Base-by-base conservation (phyloP, 2,888 invertebrate genomes). In the Icerya purchasi region DNA sequence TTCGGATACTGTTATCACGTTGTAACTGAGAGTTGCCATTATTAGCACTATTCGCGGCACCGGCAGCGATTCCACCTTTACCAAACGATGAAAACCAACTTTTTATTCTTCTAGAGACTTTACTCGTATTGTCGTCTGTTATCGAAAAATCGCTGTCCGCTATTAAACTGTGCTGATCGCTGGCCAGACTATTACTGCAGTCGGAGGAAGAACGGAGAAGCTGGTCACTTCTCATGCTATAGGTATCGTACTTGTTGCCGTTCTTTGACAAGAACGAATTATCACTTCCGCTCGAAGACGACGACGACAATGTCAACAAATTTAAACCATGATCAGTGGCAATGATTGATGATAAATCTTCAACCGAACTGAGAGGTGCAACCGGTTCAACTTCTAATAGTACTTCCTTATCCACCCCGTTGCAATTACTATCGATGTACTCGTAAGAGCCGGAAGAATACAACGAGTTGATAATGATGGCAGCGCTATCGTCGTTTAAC, bases 31-130 rank as follows among this genome's bases (percentile, higher is more conserved):
- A 14, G 14, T 36, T 5, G 14, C 14, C 8, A 36, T 36, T 5
- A 36, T 36, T 5, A 36, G 5, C 14, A n/a, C n/a, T n/a, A n/a
- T n/a, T n/a, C n/a, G n/a, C n/a, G n/a, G n/a, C n/a, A n/a, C n/a
- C n/a, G n/a, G n/a, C n/a, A n/a, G 54, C 19, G 21, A 64, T 64
- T 61, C 64, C 65, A 2, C 67, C 67, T 65, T 69, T 69, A n/a
- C 70, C 69, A 63, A 70, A 69, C 2, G 69, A 69, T 21, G 67
- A 65, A 57, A 68, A 68, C 64, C 68, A 63, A 50, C 62, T 61
- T 52, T 63, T 59, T 22, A 67, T 61, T 50, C 64, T 66, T 56
- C 63, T 64, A 23, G 65, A 61, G 53, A 65, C 63, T 50, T 62
- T 58, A 54, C 62, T 63, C 14, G 63, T 64, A 49, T 54, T 61